Conservation (phyloP, 2,113 vertebrate genomes). For the Etia nguti region DNA sequence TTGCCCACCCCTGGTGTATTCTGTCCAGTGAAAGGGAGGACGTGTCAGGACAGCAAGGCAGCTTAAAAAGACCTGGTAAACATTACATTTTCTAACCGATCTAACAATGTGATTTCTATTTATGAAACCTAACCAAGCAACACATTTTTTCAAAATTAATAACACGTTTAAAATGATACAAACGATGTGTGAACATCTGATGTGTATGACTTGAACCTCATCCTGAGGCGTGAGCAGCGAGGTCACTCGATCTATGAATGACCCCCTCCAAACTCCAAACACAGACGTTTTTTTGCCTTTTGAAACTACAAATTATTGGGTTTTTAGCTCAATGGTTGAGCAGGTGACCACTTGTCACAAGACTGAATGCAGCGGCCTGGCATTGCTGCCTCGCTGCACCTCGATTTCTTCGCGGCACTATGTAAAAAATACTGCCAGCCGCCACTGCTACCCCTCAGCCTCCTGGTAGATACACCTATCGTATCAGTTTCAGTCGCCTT, state of each 20-base stretch:
- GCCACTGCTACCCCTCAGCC: neutral
- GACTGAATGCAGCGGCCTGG: neutral
- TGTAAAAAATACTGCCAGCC: neutral
- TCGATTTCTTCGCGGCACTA: neutral
- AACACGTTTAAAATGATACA: neutral
- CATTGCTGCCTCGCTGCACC: rapidly evolving
- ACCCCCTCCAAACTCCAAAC: neutral
- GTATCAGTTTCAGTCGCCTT: neutral
- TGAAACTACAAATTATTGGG: neutral
- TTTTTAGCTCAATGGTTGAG: neutral
- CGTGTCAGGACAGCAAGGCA: neutral
- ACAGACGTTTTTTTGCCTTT: neutral
- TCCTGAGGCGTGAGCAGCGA: neutral
- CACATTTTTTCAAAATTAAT: neutral
- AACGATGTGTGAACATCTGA: neutral
- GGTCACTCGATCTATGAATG: rapidly evolving
- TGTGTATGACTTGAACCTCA: neutral
- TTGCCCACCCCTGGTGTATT: no score
- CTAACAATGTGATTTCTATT: neutral
- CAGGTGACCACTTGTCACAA: neutral
- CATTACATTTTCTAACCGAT: neutral
- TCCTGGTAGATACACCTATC: neutral
- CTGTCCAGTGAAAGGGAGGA: neutral
- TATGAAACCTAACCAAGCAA: neutral
- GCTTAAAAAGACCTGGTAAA: neutral